A percentile compares a stretch with the other conserved stretches of the same genome.
phyloP scores from a whole-genome alignment of 2,888 invertebrate genomes.

The Reticulitermes lucifugus region DNA sequence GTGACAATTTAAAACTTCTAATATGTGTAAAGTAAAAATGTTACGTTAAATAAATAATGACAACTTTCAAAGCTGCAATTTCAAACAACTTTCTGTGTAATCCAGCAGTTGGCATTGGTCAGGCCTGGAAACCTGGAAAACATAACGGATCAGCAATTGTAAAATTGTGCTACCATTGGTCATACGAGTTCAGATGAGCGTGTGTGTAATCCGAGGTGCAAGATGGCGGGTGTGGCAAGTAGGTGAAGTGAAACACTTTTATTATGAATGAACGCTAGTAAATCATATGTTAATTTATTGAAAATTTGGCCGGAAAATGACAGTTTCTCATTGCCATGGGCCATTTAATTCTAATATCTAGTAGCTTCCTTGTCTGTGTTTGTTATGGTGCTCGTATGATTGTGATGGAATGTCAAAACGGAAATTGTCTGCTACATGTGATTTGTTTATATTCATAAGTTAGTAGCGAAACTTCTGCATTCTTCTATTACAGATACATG shows the following conservation, averaged over 20 bases:
- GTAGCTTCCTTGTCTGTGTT: no score
- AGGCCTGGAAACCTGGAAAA: neutral
- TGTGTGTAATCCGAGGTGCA: neutral
- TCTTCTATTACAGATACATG: constrained; percentile 71
- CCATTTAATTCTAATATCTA: no score
- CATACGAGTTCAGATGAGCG: neutral
- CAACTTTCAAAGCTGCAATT: neutral
- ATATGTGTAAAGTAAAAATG: neutral
- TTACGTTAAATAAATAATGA: neutral
- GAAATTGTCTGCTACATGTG: no score
- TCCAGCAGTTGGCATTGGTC: neutral
- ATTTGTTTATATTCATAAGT: no score
- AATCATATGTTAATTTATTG: no score
- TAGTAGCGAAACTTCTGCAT: no score
- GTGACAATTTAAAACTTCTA: neutral
- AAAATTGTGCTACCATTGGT: neutral
- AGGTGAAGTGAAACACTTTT: neutral
- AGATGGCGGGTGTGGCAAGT: neutral
- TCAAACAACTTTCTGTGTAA: neutral
- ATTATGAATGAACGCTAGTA: no score
- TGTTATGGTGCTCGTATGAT: no score
- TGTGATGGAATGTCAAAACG: no score
- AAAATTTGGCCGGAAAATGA: no score
- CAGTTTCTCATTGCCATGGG: no score
- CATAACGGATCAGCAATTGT: neutral